These are phyloP conservation scores for Rhagologus leucostigma DNA, from an alignment of 2,113 vertebrate species.

Conservation along the genomic window DNA sequence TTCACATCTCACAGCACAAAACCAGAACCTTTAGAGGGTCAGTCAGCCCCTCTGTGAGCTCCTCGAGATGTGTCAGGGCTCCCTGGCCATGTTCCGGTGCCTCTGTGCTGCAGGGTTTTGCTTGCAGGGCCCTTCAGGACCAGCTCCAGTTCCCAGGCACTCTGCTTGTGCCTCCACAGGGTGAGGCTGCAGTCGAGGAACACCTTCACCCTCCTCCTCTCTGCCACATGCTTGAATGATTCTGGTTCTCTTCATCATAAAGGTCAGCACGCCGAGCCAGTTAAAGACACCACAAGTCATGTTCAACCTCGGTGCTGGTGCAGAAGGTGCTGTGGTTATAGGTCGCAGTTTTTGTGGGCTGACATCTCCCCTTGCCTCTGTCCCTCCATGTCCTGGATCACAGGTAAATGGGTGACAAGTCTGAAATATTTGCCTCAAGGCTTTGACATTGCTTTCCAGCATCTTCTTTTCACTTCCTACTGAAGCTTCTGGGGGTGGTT, in stretches of 20 bases:
- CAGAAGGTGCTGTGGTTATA: background rate
- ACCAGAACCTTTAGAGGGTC: no score
- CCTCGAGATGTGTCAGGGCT: background rate
- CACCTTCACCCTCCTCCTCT: background rate
- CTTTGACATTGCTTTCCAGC: background rate
- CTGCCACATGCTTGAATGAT: background rate
- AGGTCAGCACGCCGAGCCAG: background rate
- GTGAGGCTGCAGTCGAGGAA: background rate
- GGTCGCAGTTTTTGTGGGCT: background rate
- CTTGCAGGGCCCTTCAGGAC: background rate
- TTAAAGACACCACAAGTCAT: background rate
- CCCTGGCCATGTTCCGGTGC: accelerated
- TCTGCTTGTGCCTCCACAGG: background rate
- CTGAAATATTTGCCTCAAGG: background rate
- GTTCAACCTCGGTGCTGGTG: background rate
- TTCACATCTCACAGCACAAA: background rate
- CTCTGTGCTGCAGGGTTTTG: background rate
- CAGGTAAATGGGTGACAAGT: background rate
- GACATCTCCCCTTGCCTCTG: background rate
- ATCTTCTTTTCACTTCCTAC: accelerated
- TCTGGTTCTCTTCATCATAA: background rate
- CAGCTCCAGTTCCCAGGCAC: background rate
- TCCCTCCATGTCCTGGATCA: background rate
- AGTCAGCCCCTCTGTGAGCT: background rate
- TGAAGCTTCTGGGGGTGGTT: background rate